Evolutionary conservation across 2,888 invertebrate species (phyloP), one percentile per base, ranked within the genome.

Genomic region (Netelia melanura): DNA sequence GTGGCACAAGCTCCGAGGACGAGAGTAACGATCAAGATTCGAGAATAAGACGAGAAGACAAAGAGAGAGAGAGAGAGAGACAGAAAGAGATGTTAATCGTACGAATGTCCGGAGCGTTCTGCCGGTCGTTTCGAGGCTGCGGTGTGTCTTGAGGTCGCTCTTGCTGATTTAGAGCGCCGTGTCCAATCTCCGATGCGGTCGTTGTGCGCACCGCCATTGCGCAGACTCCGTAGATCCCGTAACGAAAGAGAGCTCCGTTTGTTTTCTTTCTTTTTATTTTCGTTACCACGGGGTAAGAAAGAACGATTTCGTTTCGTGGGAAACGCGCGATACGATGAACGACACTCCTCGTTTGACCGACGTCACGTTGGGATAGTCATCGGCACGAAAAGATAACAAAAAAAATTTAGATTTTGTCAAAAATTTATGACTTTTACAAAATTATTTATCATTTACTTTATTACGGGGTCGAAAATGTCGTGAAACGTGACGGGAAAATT

Each of bases 1-100:
- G 88, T 89, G 89, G 89, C 87, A 87, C 75, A 85, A 8, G 6
- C 38, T 38, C 38, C 43, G 67, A 70, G 78, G 71, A 72, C 72
- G 65, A 81, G 52, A 77, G 74, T 25, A 76, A 72, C 54, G 65
- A 84, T 84, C 84, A 67, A 84, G 84, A 84, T 84, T 56, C 6
- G 72, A 61, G 67, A 81, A 77, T 74, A 76, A 81, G 71, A 76
- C 65, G 67, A 81, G 72, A 84, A 76, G 52, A 83, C 64, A 38
- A 21, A 56, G 81, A 84, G 38, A 38, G 38, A 38, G 38, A 38
- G 38, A 38, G 86, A 86, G 38, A 38, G 21, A 56, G 38, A 38
- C 81, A 86, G 38, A 38, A 14, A 56, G 77, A 84, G 86, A 86
- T 86, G 78, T 75, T 86, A 84, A 86, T 86, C 84, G 84, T 65